A percentile compares a stretch with the other conserved stretches of the same genome.
phyloP scores from a whole-genome alignment of 2,888 invertebrate genomes.

The Amorpha juglandis region DNA sequence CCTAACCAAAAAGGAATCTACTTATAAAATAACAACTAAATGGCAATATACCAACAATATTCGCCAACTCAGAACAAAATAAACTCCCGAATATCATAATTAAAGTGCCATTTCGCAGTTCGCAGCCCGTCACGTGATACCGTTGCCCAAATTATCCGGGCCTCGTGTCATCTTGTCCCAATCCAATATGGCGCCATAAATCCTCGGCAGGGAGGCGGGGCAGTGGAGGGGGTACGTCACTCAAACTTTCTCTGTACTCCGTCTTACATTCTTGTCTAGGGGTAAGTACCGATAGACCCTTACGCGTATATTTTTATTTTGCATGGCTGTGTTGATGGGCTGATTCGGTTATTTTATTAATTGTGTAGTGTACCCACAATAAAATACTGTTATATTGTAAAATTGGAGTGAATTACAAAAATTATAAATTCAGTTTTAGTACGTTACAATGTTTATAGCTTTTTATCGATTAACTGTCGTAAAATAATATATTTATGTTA shows the following conservation, averaged over 20 bases:
- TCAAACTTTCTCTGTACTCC: slow-evolving; percentile 84
- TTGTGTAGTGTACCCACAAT: background rate
- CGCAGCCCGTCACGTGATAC: slow-evolving; percentile 79
- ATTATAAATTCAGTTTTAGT: too few relatives aligned
- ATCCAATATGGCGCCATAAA: slow-evolving; percentile 85
- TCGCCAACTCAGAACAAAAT: slow-evolving; percentile 40
- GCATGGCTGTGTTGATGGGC: slow-evolving; percentile 28
- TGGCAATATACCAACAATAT: slow-evolving; percentile 1
- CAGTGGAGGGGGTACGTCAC: slow-evolving; percentile 80
- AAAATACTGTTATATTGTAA: background rate
- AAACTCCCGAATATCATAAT: slow-evolving; percentile 78
- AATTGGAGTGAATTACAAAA: background rate
- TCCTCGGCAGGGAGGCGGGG: slow-evolving; percentile 70
- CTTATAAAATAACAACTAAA: background rate
- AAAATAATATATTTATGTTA: background rate
- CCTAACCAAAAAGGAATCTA: background rate
- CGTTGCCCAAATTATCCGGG: slow-evolving; percentile 84
- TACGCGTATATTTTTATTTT: slow-evolving; percentile 51
- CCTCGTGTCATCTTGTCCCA: slow-evolving; percentile 85
- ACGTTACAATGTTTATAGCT: background rate
- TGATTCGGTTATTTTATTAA: background rate
- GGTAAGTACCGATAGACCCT: slow-evolving; percentile 74
- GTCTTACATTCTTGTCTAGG: slow-evolving; percentile 79
- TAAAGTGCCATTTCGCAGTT: slow-evolving; percentile 80
- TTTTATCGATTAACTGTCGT: background rate